Conservation (phyloP, 2,113 vertebrate genomes). For the Cochlearius cochlearius region DNA sequence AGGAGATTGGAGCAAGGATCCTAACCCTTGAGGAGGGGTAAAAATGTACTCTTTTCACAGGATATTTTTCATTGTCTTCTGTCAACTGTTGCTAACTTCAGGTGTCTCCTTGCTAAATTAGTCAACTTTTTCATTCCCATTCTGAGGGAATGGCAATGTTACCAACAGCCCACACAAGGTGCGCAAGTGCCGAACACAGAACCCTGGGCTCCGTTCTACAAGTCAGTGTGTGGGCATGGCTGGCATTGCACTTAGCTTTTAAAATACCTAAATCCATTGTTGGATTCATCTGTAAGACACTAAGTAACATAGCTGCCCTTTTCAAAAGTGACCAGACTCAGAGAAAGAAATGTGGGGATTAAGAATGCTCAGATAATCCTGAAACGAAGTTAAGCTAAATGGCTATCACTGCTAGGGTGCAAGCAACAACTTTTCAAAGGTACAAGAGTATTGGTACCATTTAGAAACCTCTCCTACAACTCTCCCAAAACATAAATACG, state of each 20-base stretch:
- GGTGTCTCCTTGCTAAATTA: background rate
- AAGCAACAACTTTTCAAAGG: background rate
- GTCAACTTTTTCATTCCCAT: background rate
- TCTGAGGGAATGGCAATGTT: background rate
- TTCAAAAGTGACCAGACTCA: background rate
- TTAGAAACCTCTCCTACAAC: background rate
- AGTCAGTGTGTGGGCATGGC: rapidly evolving
- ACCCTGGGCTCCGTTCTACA: background rate
- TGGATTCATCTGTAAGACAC: background rate
- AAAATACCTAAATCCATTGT: background rate
- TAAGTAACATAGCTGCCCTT: background rate
- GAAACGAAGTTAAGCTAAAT: background rate
- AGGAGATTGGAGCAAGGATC: background rate
- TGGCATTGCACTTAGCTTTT: background rate
- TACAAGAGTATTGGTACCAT: background rate
- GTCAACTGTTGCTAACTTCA: background rate
- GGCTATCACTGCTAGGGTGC: background rate
- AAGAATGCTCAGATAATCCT: background rate
- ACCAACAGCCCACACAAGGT: background rate
- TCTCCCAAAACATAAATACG: background rate
- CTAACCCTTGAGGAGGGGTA: background rate
- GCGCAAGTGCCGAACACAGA: background rate
- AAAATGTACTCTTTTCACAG: background rate
- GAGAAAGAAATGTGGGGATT: background rate
- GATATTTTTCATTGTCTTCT: background rate